Conservation (phyloP, 2,888 invertebrate species). For the Rotaria sp. region DNA sequence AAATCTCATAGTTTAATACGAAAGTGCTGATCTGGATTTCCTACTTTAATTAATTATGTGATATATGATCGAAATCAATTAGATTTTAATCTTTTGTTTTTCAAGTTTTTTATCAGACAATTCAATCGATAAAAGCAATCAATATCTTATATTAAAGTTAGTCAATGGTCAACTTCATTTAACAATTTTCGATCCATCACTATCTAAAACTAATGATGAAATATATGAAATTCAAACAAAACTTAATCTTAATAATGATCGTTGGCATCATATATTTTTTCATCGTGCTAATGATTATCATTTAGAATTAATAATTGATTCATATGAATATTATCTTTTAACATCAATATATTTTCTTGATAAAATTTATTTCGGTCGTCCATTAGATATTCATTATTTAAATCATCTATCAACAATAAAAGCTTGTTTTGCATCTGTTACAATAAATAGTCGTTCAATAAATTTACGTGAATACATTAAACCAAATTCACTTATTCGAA, state of each 20-base stretch:
- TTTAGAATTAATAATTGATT: not conserved
- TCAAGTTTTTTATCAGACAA: not conserved
- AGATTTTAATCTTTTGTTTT: not conserved
- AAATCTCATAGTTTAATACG: too few relatives aligned
- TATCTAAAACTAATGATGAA: not conserved
- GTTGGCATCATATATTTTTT: not conserved
- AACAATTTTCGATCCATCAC: not conserved
- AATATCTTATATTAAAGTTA: not conserved
- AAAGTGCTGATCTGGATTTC: too few relatives aligned
- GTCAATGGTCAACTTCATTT: slow-evolving; percentile 25
- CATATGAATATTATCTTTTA: not conserved
- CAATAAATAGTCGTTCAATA: not conserved
- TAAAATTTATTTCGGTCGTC: not conserved
- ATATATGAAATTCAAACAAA: not conserved
- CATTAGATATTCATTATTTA: not conserved
- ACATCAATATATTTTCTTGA: not conserved
- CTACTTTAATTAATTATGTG: too few relatives aligned
- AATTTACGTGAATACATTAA: not conserved
- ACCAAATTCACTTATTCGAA: not conserved
- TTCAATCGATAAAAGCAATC: not conserved
- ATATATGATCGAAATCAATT: too few relatives aligned
- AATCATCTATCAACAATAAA: not conserved
- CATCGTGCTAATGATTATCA: slow-evolving; percentile 2
- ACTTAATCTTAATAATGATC: not conserved
- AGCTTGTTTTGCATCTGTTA: not conserved